phyloP scores from a whole-genome alignment of 30 jellyfish, hydroid and myxozoan species.

The Pelagia noctiluca region DNA sequence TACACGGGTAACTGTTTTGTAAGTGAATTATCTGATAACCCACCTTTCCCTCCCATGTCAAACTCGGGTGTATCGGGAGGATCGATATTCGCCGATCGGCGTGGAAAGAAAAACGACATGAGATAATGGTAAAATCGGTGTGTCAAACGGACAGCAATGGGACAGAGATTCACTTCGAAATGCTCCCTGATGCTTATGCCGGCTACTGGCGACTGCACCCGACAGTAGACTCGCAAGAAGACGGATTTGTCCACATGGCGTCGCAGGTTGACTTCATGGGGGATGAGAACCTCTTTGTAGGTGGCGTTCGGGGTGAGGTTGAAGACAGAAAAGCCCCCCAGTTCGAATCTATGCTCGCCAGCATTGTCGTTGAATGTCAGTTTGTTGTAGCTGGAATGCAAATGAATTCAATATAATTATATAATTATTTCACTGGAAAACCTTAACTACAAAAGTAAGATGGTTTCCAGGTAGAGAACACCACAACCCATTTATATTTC shows the following conservation, averaged over 20 bases:
- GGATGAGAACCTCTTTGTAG: conserved; percentile 85
- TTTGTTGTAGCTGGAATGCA: conserved; percentile 80
- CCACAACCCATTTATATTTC: too few relatives aligned
- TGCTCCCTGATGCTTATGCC: conserved; percentile 93
- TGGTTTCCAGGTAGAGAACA: too few relatives aligned
- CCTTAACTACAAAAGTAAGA: too few relatives aligned
- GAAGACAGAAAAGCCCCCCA: conserved; percentile 90
- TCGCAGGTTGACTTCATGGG: conserved; percentile 94
- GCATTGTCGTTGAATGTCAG: conserved; percentile 81
- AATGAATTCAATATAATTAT: too few relatives aligned
- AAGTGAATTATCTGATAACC: too few relatives aligned
- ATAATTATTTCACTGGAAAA: too few relatives aligned
- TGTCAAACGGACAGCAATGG: conserved; percentile 96
- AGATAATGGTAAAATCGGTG: conserved; percentile 75
- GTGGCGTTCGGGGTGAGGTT: conserved; percentile 87
- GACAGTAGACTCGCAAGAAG: conserved; percentile 84
- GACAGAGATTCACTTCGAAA: conserved; percentile 97
- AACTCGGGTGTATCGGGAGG: conserved; percentile 62
- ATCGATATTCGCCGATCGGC: conserved; percentile 43
- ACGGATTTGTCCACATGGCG: conserved; percentile 95
- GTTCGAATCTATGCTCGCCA: conserved; percentile 89
- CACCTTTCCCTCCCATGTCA: conserved; percentile 74
- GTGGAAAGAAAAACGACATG: conserved; percentile 83
- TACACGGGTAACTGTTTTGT: too few relatives aligned
- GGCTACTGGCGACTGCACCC: conserved; percentile 97